Conservation (phyloP, 2,113 vertebrate species). For the Actenoides hombroni region DNA sequence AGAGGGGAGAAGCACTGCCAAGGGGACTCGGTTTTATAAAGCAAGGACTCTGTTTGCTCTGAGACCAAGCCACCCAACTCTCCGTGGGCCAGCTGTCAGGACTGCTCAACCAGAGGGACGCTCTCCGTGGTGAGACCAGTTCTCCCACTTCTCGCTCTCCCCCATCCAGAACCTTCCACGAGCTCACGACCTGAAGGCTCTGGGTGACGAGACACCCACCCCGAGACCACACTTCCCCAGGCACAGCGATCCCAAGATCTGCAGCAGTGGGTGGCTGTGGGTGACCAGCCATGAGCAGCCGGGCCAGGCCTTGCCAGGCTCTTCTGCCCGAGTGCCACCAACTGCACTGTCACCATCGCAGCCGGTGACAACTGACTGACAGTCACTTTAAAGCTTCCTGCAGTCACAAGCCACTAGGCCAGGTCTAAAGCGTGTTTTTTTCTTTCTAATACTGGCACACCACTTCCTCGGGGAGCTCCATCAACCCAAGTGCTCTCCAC, state of each 20-base stretch:
- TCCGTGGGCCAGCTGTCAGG: rapidly evolving
- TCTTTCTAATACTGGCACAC: neutral
- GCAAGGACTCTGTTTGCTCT: neutral
- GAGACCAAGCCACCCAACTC: neutral
- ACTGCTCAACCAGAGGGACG: rapidly evolving
- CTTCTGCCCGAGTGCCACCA: neutral
- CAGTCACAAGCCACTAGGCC: neutral
- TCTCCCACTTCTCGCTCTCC: neutral
- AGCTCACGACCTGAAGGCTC: neutral
- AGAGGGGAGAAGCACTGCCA: neutral
- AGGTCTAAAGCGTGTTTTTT: neutral
- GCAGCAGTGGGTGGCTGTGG: rapidly evolving
- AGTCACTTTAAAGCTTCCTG: neutral
- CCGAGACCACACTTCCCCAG: neutral
- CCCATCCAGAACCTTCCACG: rapidly evolving
- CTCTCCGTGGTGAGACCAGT: rapidly evolving
- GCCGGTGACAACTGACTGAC: neutral
- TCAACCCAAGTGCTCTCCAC: neutral
- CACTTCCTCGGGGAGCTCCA: conserved; percentile 25
- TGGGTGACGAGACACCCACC: neutral
- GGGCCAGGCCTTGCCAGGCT: neutral
- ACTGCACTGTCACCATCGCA: rapidly evolving
- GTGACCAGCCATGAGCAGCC: rapidly evolving
- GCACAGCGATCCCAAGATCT: neutral
- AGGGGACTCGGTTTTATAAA: neutral